Base-by-base conservation (phyloP, 2,797 vertebrate species). In the Discoglossus pictus region DNA sequence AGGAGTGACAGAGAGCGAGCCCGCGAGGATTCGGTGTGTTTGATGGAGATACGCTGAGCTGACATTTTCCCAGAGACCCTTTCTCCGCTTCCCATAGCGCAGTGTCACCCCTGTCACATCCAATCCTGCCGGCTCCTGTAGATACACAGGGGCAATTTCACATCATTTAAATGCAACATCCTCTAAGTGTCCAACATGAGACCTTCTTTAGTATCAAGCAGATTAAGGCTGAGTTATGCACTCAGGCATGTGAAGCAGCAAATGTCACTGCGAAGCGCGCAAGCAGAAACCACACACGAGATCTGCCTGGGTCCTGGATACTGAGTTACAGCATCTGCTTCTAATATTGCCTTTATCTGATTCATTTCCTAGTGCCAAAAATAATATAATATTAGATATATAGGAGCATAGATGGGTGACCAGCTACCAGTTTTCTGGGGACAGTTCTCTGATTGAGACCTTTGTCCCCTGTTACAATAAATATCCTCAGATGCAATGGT, bases 231-330 rank as follows among this genome's bases (percentile, higher is more conserved):
- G 71, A 55, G 60, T 74, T 71, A 58, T 1, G 0, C 31, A 65
- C 67, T 54, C 34, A 76, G 55, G 44, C 77, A 51, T 53, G 40
- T 0, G 0, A 40, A 71, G 48, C 24, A 42, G 75, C 68, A 51
- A 24, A 59, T 75, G 42, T 73, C 9, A 65, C 48, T 60, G 70
- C 64, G 67, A 60, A 65, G 53, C 6, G 6, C 7, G 36, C 51
- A 73, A 67, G 60, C 69, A 25, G 70, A 70, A 73, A 77, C 73
- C 67, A 65, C 61, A 62, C 75, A 59, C 47, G 31, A 51, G 38
- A 21, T 51, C 54, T 43, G 61, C 25, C 34, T 9, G 51, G 52
- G 51, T 9, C 38, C 36, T 17, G 11, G n/a, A 31, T 54, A 31
- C 23, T 7, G 51, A 31, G 27, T 53, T 18, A 2, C 23, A 24